phyloP scores from a whole-genome alignment of 2,888 invertebrate species.

The Azorinus chamasolen region DNA sequence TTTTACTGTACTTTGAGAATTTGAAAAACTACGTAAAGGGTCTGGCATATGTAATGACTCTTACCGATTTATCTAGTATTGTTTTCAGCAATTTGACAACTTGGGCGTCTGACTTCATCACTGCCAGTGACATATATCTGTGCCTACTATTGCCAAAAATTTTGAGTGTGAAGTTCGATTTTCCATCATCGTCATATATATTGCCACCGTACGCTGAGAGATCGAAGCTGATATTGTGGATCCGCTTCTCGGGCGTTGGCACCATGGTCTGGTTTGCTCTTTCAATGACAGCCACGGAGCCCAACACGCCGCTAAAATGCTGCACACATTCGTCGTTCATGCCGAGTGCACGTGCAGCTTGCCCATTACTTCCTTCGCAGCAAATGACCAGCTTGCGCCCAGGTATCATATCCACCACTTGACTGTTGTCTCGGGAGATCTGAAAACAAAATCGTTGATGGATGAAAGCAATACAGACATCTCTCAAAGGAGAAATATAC shows the following conservation, averaged over 20 bases:
- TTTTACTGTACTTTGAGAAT: no score
- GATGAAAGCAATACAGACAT: no score
- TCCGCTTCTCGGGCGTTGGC: conserved; percentile 73
- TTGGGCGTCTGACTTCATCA: conserved; percentile 82
- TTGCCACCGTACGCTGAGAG: conserved; percentile 78
- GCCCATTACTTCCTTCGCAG: conserved; percentile 81
- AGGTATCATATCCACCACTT: conserved; percentile 69
- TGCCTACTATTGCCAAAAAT: conserved; percentile 82
- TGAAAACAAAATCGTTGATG: no score
- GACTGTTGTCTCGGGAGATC: conserved; percentile 78
- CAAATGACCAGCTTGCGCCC: conserved; percentile 81
- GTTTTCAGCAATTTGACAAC: conserved; percentile 81
- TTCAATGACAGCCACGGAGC: conserved; percentile 82
- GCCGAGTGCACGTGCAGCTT: conserved; percentile 78
- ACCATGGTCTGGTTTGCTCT: conserved; percentile 71
- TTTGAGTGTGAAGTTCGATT: conserved; percentile 80
- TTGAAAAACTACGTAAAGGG: no score
- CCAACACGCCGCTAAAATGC: conserved; percentile 80
- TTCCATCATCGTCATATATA: conserved; percentile 64
- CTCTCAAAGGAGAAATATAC: no score
- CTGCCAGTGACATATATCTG: conserved; percentile 81
- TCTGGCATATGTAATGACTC: no score
- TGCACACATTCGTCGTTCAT: conserved; percentile 81
- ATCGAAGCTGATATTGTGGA: conserved; percentile 82
- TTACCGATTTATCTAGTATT: conserved; percentile 84